Evolutionary conservation across 1,140 invertebrate species (phyloP), one percentile per base, ranked within the genome.

Genomic region (Sesamia nonagrioides): DNA sequence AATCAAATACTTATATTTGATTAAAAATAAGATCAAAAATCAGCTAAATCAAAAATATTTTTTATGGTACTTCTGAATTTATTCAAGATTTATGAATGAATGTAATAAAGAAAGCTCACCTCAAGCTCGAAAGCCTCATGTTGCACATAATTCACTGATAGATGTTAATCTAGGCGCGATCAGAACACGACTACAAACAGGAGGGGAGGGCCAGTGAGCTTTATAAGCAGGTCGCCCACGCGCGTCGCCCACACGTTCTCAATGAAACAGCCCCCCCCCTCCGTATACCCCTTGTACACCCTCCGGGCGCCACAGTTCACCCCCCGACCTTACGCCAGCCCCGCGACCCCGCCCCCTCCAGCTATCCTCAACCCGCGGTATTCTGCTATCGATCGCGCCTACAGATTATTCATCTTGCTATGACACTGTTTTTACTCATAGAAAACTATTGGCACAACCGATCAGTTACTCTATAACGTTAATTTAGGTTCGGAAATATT

Each of bases 161-260:
- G 81, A 78, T 87, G 82, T 83, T 79, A 82, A 61, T 81, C 69
- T 21, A 68, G 76, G 76, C 85, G 81, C 84, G 86, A 81, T 84
- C 86, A 69, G 84, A 80, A 63, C 86, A 89, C 88, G 86, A 94
- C 89, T 93, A 88, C 74, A 78, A 85, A 87, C 81, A 76, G 88
- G 82, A 83, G 84, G 84, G 90, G 86, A 81, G 92, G 86, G 82
- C 84, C 75, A 83, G 82, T 80, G 40, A 86, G 92, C 95, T 96
- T 95, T 96, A 96, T 96, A 96, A 96, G 90, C 89, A 85, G 76
- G 81, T 88, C 92, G 89, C 90, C 93, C 89, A 92, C 91, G 93
- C 92, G 80, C 84, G 88, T 92, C 95, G 95, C 95, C 95, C 94
- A 96, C 95, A 95, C 95, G 94, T 95, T 95, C 95, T 96, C 94